Evolutionary conservation across 1,140 invertebrate genomes (phyloP), one percentile per base, ranked within the genome.

Genomic region (Bombus balteatus): DNA sequence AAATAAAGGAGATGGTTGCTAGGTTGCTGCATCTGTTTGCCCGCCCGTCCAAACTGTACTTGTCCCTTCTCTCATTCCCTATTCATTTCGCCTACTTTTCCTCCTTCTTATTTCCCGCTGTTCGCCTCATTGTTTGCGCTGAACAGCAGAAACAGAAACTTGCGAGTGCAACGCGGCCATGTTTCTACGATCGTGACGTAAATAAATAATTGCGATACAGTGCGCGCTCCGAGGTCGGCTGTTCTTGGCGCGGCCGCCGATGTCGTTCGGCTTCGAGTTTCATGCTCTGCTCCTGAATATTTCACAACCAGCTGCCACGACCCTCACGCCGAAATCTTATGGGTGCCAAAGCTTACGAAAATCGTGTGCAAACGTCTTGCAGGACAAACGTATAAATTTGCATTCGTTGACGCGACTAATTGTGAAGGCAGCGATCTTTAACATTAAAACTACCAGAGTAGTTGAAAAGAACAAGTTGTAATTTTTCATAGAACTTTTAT

Each of bases 191-290:
- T 76, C 68, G 76, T 39, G 73, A 68, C 39, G 66, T 90, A 89
- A 90, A 90, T 90, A 90, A 89, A 83, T 90, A 87, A 90, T 89
- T 72, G 73, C 59, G 71, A 89, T 81, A 87, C 83, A 41, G 57
- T 79, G 62, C 66, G 76, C 53, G 70, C 81, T 71, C 74, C 81
- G 39, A 62, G 88, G 74, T 47, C 37, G 66, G 41, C 22, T 83
- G 78, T 81, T 85, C 74, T 79, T 80, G 72, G 65, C 71, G 59
- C 62, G 75, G 81, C 34, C 37, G 41, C 47, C 47, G 57, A 34
- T 85, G 71, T 85, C 83, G 72, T 81, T 75, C 83, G 62, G 76
- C 43, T 82, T 43, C 83, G 77, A 88, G 84, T 85, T 82, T 68
- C 81, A 39, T 57, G 59, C 62, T 73, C 68, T 32, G 74, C 83